Base-by-base conservation (phyloP, 1,140 invertebrate species). In the Lepidurus apus region DNA sequence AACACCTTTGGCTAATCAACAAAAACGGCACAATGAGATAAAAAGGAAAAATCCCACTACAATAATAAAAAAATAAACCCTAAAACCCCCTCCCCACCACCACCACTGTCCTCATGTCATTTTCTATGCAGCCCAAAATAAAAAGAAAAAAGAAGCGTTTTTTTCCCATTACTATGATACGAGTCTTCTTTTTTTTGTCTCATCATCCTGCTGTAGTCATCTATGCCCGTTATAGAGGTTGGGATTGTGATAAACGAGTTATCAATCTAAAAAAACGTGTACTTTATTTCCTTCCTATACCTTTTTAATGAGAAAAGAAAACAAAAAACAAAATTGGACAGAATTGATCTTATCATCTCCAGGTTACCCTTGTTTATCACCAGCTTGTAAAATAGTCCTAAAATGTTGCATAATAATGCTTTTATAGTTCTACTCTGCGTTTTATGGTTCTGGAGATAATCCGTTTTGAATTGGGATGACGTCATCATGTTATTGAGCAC, bases 181-280 rank as follows among this genome's bases (percentile, higher is more conserved):
- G 53, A 65, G 8, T 65, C 53, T 65, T 65, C 53, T 21, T 65
- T 65, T 65, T 65, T 65, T 65, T 65, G 17, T 65, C 53, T 65
- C 53, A 17, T 65, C 53, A 65, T 65, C 53, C 53, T 65, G 53
- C 53, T 65, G 53, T 65, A 65, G 53, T 65, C 53, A 65, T 65
- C 53, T 65, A 65, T 65, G 53, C 53, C 53, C 21, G 53, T 65
- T 65, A 65, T 65, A 65, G 53, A 65, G 53, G 53, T 65, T 65
- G 53, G 53, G 53, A 65, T 65, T 65, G 53, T 65, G 53, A 65
- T 65, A 65, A 65, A 65, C 53, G 53, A 65, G 53, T 65, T 65
- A 65, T 65, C 53, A 65, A 21, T 65, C 53, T 65, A 65, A 13
- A 65, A 65, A 65, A 13, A 17, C 6, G 21, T 65, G 53, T 4